phyloP scores from a whole-genome alignment of 2,113 vertebrate species.

The Rutilus rutilus region DNA sequence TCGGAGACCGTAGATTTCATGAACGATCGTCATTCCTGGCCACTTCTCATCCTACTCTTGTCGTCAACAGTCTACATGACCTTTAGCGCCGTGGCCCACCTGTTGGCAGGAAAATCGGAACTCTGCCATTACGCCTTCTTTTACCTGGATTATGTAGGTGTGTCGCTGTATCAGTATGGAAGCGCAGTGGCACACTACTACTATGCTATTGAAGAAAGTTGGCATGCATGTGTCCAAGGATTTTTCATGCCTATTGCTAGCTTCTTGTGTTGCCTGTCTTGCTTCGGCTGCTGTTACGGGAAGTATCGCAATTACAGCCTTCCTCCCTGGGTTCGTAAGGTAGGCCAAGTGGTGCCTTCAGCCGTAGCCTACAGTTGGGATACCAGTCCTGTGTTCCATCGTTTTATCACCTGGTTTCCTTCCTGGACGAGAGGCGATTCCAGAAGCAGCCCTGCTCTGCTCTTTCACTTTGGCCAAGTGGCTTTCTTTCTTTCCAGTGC shows the following conservation, averaged over 20 bases:
- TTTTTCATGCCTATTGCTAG: conserved; percentile 81
- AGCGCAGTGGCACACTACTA: conserved; percentile 87
- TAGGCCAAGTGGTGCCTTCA: conserved; percentile 86
- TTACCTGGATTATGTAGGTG: conserved; percentile 92
- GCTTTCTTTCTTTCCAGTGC: conserved; percentile 84
- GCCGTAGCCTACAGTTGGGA: conserved; percentile 84
- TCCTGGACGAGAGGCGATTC: not conserved
- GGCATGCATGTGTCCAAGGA: conserved; percentile 69
- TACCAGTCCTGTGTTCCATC: conserved; percentile 84
- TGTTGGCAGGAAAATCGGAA: conserved; percentile 87
- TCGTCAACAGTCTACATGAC: conserved; percentile 82
- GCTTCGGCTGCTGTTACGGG: conserved; percentile 85
- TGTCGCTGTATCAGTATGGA: conserved; percentile 89
- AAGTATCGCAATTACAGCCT: conserved; percentile 80
- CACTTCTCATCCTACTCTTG: conserved; percentile 82
- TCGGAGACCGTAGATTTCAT: conserved; percentile 78
- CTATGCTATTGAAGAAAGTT: conserved; percentile 80
- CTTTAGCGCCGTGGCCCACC: conserved; percentile 84
- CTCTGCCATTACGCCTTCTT: conserved; percentile 87
- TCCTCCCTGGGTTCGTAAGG: conserved; percentile 69
- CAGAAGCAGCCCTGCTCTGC: conserved; percentile 55
- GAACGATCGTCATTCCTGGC: conserved; percentile 80
- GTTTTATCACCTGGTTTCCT: conserved; percentile 67
- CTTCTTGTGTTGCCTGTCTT: conserved; percentile 85
- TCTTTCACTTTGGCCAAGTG: conserved; percentile 74